A percentile compares a stretch with the other conserved stretches of the same genome.
phyloP scores from a whole-genome alignment of 2,113 vertebrate genomes.

The Poeciliopsis retropinna region DNA sequence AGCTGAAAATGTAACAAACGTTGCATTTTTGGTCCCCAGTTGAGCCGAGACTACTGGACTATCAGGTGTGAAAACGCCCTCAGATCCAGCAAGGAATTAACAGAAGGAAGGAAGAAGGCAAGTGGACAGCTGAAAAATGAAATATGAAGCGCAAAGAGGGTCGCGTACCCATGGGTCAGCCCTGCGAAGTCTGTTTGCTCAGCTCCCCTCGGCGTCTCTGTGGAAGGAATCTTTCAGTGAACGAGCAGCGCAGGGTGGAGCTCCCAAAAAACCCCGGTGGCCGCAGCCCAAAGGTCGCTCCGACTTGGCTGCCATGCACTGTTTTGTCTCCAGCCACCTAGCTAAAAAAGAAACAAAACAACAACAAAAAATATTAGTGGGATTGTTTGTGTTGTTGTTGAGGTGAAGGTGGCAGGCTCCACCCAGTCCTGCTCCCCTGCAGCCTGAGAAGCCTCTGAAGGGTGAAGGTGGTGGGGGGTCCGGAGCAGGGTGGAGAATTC shows the following conservation, averaged over 20 bases:
- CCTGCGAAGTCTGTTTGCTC: constrained; percentile 21
- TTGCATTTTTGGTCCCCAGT: too few species aligned
- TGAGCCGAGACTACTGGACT: too few species aligned
- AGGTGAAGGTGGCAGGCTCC: constrained; percentile 55
- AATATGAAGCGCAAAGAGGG: constrained; percentile 7
- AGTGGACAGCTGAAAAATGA: background rate
- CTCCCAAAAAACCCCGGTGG: constrained; percentile 39
- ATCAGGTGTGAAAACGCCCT: too few species aligned
- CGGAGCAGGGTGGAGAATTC: constrained; percentile 76
- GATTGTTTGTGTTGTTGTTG: constrained; percentile 61
- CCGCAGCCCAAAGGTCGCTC: constrained; percentile 52
- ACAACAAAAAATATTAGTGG: background rate
- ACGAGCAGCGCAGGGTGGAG: constrained; percentile 60
- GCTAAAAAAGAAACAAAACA: background rate
- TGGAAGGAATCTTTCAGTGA: constrained; percentile 43
- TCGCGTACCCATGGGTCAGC: constrained; percentile 30
- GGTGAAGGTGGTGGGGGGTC: constrained; percentile 28
- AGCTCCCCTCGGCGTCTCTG: constrained; percentile 30
- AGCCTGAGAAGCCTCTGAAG: constrained; percentile 47
- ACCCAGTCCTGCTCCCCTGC: constrained; percentile 62
- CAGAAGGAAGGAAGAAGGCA: constrained; percentile 10
- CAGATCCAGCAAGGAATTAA: constrained; percentile 29
- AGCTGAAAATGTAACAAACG: too few species aligned
- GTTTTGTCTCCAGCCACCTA: constrained; percentile 58
- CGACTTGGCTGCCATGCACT: constrained; percentile 45